These are phyloP conservation scores for Pachliopta kotzebuea DNA, from an alignment of 2,888 invertebrate genomes.

Conservation along the genomic window DNA sequence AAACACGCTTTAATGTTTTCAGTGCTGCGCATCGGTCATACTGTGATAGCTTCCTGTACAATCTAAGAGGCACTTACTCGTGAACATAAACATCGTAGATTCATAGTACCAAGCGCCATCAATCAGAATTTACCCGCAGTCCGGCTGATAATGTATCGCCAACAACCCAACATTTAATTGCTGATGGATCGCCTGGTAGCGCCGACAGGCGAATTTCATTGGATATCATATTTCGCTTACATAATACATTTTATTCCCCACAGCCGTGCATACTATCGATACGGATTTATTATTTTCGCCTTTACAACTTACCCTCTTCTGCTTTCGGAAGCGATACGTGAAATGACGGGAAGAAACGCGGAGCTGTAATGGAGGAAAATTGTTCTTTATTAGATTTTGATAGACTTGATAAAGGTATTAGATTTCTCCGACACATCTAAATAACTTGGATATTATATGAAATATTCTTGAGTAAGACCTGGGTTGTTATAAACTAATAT, in stretches of 20 bases:
- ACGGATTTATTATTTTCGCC: slow-evolving; percentile 78
- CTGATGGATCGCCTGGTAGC: slow-evolving; percentile 65
- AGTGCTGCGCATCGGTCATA: slow-evolving; percentile 57
- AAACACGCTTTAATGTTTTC: slow-evolving; percentile 30
- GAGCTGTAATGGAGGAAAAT: slow-evolving; percentile 78
- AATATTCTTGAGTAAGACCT: not conserved
- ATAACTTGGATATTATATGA: slow-evolving; percentile 3
- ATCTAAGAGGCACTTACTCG: slow-evolving; percentile 51
- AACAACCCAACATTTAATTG: slow-evolving; percentile 75
- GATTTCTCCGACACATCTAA: slow-evolving; percentile 54
- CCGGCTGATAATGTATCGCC: slow-evolving; percentile 70
- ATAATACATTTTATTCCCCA: slow-evolving; percentile 58
- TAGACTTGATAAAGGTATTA: slow-evolving; percentile 74
- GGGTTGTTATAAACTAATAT: not conserved
- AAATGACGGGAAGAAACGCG: slow-evolving; percentile 76
- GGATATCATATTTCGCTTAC: slow-evolving; percentile 54
- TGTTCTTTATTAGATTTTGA: slow-evolving; percentile 79
- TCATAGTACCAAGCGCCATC: slow-evolving; percentile 62
- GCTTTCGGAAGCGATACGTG: slow-evolving; percentile 76
- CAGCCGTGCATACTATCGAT: slow-evolving; percentile 70
- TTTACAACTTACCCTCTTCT: slow-evolving; percentile 71
- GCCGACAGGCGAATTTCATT: slow-evolving; percentile 58
- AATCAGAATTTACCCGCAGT: slow-evolving; percentile 67
- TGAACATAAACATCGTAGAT: slow-evolving; percentile 50
- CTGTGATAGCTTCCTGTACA: slow-evolving; percentile 54